These are phyloP conservation scores for Harmothoe impar DNA, from an alignment of 2,888 invertebrate genomes.

Conservation along the genomic window DNA sequence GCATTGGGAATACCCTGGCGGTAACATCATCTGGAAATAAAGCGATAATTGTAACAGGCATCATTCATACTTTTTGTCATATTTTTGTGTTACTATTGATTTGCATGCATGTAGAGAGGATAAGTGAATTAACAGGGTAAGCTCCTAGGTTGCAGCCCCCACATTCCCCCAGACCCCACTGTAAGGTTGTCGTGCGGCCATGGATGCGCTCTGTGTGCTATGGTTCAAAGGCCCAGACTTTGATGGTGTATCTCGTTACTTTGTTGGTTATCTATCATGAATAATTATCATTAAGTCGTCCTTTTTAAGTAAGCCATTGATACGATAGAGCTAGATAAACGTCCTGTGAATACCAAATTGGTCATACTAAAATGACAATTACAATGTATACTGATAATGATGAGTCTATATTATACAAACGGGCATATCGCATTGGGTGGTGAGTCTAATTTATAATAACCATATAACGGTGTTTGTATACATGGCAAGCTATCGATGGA, in stretches of 20 bases:
- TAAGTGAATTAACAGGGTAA: too few species aligned
- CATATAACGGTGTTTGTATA: conserved; percentile 39
- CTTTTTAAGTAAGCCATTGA: not conserved
- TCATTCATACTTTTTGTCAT: too few species aligned
- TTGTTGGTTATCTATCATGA: conserved; percentile 1
- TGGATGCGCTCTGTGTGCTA: too few species aligned
- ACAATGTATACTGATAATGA: not conserved
- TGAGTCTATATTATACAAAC: conserved; percentile 2
- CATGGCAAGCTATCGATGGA: conserved; percentile 45
- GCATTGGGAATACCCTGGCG: too few species aligned
- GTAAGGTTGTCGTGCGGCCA: too few species aligned
- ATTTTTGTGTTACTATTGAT: too few species aligned
- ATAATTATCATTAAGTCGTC: conserved; percentile 4
- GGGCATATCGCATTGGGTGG: conserved; percentile 34
- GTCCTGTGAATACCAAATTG: not conserved
- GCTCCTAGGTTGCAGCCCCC: too few species aligned
- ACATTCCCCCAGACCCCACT: too few species aligned
- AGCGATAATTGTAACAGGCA: too few species aligned
- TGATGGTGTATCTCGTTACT: not conserved
- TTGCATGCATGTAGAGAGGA: too few species aligned
- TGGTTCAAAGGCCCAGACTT: not conserved
- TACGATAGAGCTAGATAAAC: conserved; percentile 20
- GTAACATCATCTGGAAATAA: too few species aligned
- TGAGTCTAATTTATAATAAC: conserved; percentile 16
- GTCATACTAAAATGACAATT: not conserved